Evolutionary conservation across 2,888 invertebrate genomes (phyloP), one percentile per base, ranked within the genome.

Genomic region (Hypena proboscidalis): DNA sequence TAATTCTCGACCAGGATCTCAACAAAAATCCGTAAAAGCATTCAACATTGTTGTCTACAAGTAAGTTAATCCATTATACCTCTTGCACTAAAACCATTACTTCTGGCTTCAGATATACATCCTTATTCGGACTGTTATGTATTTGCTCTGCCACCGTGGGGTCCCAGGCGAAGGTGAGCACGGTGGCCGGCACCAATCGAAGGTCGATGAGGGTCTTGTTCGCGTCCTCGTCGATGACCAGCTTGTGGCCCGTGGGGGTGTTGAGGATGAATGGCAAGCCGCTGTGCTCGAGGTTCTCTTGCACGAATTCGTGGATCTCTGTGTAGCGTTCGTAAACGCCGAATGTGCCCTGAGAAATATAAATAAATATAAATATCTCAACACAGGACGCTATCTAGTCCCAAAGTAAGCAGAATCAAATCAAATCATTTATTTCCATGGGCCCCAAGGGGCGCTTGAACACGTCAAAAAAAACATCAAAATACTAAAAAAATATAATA

Each of bases 341-440:
- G 81, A 98, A 98, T 2, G 97, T 98, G 4, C 97, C 98, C 95
- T 98, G 91, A n/a, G n/a, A n/a, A n/a, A n/a, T n/a, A 15, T 33
- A 39, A 40, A 15, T 5, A 9, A 23, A 14, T 30, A 19, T 30
- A 3, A 1, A n/a, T 17, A 17, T 4, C 15, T 15, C 8, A 23
- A 3, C n/a, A n/a, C n/a, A n/a, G n/a, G n/a, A n/a, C n/a, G n/a
- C n/a, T n/a, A n/a, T n/a, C n/a, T n/a, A n/a, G n/a, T n/a, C n/a
- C n/a, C n/a, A n/a, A n/a, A n/a, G n/a, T n/a, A n/a, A n/a, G n/a
- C n/a, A n/a, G n/a, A n/a, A n/a, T n/a, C n/a, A n/a, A n/a, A n/a
- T n/a, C n/a, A n/a, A n/a, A n/a, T n/a, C n/a, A n/a, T n/a, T n/a
- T n/a, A n/a, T n/a, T n/a, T n/a, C n/a, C n/a, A n/a, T n/a, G n/a